phyloP scores from a whole-genome alignment of 2,888 invertebrate genomes.

The Torymus texanus region DNA sequence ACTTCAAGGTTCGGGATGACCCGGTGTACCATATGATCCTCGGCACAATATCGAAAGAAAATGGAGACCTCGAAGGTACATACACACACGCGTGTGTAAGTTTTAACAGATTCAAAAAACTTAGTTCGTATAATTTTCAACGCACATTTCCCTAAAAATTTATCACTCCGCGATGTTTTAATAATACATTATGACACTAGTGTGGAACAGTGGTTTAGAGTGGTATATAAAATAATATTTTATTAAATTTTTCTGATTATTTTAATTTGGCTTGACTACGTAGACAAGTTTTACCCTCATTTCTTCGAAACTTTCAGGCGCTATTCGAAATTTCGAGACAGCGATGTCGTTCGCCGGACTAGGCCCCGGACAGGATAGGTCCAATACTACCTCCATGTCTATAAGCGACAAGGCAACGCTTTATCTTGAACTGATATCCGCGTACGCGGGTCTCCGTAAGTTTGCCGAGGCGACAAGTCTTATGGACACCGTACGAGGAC shows the following conservation, averaged over 20 bases:
- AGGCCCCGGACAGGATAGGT: not conserved
- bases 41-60: conserved; percentile 88
- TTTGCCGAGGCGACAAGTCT: conserved; percentile 87
- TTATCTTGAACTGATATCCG: conserved; percentile 90
- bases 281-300: too few species aligned
- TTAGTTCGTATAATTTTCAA: too few species aligned
- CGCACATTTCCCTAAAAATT: too few species aligned
- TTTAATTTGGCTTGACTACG: too few species aligned
- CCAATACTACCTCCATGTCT: not conserved
- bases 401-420: conserved; percentile 88
- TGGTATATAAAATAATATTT: too few species aligned
- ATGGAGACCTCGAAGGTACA: conserved; percentile 81
- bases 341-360: conserved; percentile 82
- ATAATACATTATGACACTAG: too few species aligned
- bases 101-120: too few species aligned
- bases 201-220: too few species aligned
- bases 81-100: too few species aligned
- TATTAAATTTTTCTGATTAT: too few species aligned
- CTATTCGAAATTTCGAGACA: conserved; percentile 84
- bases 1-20: conserved; percentile 94
- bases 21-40: conserved; percentile 92
- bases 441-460: conserved; percentile 82
- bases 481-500: conserved; percentile 85
- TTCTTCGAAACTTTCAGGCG: conserved; percentile 62
- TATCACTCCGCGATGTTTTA: too few species aligned